Evolutionary conservation across 2,797 vertebrate genomes (phyloP).

Genomic region (Coluber constrictor): DNA sequence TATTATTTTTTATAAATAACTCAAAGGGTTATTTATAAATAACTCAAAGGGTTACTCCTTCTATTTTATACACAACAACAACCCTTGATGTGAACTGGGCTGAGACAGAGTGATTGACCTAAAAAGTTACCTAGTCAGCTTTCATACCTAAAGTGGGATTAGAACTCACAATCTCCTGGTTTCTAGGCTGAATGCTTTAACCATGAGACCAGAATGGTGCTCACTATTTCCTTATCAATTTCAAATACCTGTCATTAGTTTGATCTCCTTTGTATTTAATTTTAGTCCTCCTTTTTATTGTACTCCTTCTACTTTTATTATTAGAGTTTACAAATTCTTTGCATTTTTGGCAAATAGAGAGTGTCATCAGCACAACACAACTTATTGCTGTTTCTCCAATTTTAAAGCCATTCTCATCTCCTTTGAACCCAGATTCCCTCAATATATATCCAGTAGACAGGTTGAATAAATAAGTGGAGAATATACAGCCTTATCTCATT

Average conservation of each 20-base stretch:
- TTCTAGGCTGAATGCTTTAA: background rate
- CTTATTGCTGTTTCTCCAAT: background rate
- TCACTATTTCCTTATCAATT: background rate
- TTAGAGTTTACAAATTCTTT: background rate
- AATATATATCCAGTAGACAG: background rate
- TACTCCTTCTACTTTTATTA: background rate
- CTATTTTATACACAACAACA: background rate
- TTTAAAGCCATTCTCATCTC: background rate
- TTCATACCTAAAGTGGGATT: background rate
- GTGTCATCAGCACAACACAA: background rate
- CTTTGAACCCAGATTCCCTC: background rate
- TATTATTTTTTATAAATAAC: background rate
- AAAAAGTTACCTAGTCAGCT: background rate
- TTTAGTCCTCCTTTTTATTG: background rate
- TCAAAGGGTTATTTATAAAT: background rate
- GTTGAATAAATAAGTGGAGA: background rate
- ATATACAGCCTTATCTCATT: background rate
- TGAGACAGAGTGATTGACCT: background rate
- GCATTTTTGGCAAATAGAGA: background rate
- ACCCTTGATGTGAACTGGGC: background rate
- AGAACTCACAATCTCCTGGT: background rate
- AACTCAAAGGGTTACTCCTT: background rate
- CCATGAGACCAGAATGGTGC: background rate
- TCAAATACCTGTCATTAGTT: background rate
- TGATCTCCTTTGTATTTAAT: background rate